phyloP scores from a whole-genome alignment of 2,888 invertebrate genomes.

The Pristionchus mayeri region DNA sequence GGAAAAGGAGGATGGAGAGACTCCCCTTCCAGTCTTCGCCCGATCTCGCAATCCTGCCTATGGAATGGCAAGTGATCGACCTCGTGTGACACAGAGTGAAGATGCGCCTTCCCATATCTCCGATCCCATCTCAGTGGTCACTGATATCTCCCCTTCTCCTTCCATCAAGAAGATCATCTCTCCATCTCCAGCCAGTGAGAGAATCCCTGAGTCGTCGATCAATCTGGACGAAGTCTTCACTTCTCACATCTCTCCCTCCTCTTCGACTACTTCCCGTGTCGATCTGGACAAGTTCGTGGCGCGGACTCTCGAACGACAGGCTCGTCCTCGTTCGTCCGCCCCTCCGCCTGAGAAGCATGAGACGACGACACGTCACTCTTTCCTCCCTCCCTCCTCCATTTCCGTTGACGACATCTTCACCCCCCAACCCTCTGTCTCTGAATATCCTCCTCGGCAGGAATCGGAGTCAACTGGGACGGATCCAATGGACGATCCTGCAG shows the following conservation, averaged over 20 bases:
- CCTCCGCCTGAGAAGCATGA: neutral
- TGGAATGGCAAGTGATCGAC: constrained; percentile 3
- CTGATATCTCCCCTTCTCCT: neutral
- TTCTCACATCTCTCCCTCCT: neutral
- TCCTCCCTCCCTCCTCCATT: neutral
- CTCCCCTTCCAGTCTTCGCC: constrained; percentile 17
- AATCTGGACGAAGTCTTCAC: constrained; percentile 30
- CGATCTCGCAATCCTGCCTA: constrained; percentile 2
- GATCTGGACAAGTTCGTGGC: constrained; percentile 19
- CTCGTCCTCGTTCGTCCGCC: neutral
- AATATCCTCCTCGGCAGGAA: too few species aligned
- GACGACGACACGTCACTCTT: neutral
- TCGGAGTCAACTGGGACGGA: neutral
- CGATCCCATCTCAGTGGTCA: constrained; percentile 9
- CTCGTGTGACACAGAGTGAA: neutral
- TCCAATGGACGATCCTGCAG: constrained; percentile 20
- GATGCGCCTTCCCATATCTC: neutral
- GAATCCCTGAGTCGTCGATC: neutral
- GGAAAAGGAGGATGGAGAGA: constrained; percentile 8
- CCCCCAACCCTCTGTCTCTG: neutral
- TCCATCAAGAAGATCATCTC: constrained; percentile 6
- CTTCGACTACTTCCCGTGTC: neutral
- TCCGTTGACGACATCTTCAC: constrained; percentile 42
- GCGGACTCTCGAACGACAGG: neutral
- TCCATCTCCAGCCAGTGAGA: neutral